Evolutionary conservation across 2,113 vertebrate species (phyloP).

Genomic region (Festucalex cinctus): DNA sequence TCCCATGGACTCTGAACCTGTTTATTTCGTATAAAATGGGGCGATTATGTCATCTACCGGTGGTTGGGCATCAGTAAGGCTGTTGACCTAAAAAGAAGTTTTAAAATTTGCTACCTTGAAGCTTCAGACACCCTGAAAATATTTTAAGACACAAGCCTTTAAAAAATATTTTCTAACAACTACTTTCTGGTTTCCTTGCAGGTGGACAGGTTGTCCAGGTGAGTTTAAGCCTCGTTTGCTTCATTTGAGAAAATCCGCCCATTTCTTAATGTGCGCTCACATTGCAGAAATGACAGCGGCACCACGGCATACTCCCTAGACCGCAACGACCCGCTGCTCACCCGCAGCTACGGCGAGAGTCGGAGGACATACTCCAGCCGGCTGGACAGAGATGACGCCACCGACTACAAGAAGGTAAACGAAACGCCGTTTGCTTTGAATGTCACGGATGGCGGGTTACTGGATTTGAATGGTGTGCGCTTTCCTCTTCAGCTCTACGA

Average conservation of each 20-base stretch:
- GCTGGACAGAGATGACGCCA: constrained; percentile 85
- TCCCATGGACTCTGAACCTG: too few species aligned
- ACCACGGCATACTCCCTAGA: constrained; percentile 70
- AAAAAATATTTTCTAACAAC: constrained; percentile 1
- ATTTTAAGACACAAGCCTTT: not conserved
- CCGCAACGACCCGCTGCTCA: constrained; percentile 78
- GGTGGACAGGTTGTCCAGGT: constrained; percentile 88
- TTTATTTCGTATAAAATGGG: too few species aligned
- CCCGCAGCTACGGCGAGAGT: constrained; percentile 81
- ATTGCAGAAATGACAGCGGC: constrained; percentile 78
- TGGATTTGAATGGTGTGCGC: not conserved
- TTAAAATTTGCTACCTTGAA: too few species aligned
- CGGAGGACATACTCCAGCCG: constrained; percentile 84
- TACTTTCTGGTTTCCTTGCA: constrained; percentile 55
- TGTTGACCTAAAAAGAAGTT: too few species aligned
- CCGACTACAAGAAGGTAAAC: constrained; percentile 91
- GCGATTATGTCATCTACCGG: too few species aligned
- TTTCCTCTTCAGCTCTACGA: constrained; percentile 87
- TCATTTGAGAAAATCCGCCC: rapidly evolving
- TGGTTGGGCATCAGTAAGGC: too few species aligned
- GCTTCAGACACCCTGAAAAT: not conserved
- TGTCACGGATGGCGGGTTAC: not conserved
- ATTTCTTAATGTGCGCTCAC: not conserved
- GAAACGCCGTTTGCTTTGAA: not conserved
- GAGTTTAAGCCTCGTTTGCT: constrained; percentile 54